Percentiles rank a stretch among this genome's conserved stretches.
Conservation (phyloP, 2,113 vertebrate genomes). For the Cyprinodon tularosa region DNA sequence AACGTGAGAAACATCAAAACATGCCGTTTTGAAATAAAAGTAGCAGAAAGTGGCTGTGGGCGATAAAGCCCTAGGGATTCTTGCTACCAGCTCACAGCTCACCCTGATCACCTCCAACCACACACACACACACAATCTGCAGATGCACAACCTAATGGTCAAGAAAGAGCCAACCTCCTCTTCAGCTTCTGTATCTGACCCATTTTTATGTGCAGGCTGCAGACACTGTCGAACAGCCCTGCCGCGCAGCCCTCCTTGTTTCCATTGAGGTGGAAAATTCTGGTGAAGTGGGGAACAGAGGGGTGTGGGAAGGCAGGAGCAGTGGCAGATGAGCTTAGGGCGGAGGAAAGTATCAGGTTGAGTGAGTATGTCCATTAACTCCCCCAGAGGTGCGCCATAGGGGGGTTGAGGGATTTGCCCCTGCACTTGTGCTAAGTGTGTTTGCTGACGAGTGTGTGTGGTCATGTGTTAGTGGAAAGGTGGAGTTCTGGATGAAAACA, state of each 20-base stretch:
- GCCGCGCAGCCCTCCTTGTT: conserved; percentile 39
- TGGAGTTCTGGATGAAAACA: conserved; percentile 37
- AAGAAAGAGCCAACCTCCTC: conserved; percentile 9
- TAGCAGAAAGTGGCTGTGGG: conserved; percentile 34
- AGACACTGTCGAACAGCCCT: conserved; percentile 27
- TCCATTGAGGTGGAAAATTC: conserved; percentile 72
- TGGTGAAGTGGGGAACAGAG: conserved; percentile 49
- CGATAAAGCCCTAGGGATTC: conserved; percentile 31
- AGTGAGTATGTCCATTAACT: conserved; percentile 71
- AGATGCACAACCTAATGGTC: conserved; percentile 13
- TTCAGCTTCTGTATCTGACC: conserved; percentile 59
- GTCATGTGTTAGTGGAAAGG: conserved; percentile 36
- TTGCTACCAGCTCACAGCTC: conserved; percentile 36
- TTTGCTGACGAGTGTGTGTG: conserved; percentile 21
- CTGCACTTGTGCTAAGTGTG: conserved; percentile 34
- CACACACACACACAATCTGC: conserved; percentile 19
- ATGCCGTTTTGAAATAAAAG: conserved; percentile 16
- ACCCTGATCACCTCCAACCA: conserved; percentile 27
- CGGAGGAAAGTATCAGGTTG: conserved; percentile 54
- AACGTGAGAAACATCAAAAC: not conserved
- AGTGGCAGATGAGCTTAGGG: conserved; percentile 54
- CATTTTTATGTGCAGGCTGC: conserved; percentile 62
- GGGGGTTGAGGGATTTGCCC: conserved; percentile 27
- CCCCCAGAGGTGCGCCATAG: conserved; percentile 47
- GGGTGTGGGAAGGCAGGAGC: conserved; percentile 48